Evolutionary conservation across 2,888 invertebrate species (phyloP).

Genomic region (Therioaphis trifolii): DNA sequence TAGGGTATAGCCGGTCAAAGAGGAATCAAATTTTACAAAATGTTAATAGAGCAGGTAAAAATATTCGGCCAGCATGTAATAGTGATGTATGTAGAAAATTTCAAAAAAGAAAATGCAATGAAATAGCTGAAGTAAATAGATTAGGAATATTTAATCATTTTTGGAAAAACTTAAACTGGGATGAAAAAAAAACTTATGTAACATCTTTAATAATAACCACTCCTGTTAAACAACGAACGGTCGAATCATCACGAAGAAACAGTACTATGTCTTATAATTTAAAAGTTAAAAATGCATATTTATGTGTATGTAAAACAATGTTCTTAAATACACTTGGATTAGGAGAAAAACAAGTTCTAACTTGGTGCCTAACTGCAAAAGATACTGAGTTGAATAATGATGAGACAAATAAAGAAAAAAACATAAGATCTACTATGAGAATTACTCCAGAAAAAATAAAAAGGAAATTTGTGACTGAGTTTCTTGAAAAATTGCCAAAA

Average conservation of each 20-base stretch:
- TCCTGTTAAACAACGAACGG: neutral
- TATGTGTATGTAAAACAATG: neutral
- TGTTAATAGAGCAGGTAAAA: neutral
- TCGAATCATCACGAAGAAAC: neutral
- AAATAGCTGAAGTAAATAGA: neutral
- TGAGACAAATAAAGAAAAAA: neutral
- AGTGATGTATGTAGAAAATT: neutral
- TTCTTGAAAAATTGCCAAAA: conserved; percentile 17
- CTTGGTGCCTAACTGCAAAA: neutral
- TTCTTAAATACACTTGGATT: neutral
- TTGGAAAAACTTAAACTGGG: neutral
- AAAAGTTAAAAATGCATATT: neutral
- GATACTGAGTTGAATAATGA: neutral
- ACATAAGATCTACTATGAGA: neutral
- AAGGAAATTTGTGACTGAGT: neutral
- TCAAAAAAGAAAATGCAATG: neutral
- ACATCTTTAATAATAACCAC: neutral
- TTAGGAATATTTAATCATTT: neutral
- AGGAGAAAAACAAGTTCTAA: neutral
- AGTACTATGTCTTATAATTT: neutral
- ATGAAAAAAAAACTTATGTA: neutral
- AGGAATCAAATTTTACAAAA: no score
- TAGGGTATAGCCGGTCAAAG: no score
- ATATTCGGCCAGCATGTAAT: neutral
- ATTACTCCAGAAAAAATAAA: neutral